These are phyloP conservation scores for Platyrinchus mystaceus DNA, from an alignment of 2,797 vertebrate genomes.

Conservation along the genomic window DNA sequence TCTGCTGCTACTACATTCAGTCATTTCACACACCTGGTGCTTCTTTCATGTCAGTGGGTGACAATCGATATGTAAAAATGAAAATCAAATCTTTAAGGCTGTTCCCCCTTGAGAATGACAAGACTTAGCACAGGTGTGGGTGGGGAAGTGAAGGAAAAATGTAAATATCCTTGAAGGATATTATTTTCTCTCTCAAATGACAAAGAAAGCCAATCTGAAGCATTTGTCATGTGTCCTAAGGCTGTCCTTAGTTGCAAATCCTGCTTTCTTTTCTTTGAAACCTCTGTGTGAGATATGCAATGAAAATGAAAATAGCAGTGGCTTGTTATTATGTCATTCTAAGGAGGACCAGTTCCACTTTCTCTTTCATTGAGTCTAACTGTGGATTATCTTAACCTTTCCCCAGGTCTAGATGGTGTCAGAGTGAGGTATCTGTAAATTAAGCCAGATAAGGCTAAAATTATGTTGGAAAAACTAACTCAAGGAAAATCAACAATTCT, in stretches of 20 bases:
- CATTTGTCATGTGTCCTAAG: not conserved
- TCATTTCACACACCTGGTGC: not conserved
- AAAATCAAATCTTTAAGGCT: not conserved
- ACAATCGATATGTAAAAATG: not conserved
- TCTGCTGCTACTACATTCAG: not conserved
- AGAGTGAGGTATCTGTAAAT: not conserved
- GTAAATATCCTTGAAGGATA: not conserved
- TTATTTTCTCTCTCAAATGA: not conserved
- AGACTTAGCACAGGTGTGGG: not conserved
- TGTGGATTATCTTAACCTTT: not conserved
- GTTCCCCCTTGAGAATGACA: not conserved
- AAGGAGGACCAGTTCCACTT: not conserved
- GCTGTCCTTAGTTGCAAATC: not conserved
- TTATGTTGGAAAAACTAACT: not conserved
- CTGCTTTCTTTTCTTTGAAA: not conserved
- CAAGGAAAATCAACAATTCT: not conserved
- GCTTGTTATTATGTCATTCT: not conserved
- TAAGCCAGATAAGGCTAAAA: not conserved
- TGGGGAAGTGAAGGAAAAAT: not conserved
- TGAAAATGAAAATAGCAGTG: not conserved
- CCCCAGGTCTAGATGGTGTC: not conserved
- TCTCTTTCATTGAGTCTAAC: not conserved
- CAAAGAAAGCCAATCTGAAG: not conserved
- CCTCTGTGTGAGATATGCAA: not conserved
- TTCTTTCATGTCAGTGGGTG: not conserved